Evolutionary conservation across 1,140 invertebrate species (phyloP).

Genomic region (Cyphomyrmex costatus): DNA sequence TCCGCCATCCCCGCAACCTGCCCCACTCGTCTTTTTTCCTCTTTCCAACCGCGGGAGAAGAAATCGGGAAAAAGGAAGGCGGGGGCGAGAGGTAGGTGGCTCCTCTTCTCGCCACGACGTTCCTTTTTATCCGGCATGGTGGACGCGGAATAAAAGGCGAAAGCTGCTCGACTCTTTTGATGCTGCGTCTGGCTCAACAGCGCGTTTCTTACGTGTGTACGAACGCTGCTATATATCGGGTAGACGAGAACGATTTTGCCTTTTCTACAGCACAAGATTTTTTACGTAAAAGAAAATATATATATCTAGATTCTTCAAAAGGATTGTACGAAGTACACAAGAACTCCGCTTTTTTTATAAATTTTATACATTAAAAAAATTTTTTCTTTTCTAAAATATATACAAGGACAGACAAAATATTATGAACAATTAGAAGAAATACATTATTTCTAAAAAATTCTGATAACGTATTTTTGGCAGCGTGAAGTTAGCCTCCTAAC

Average conservation of each 20-base stretch:
- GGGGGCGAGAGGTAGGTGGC: constrained; percentile 38
- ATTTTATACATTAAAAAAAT: not conserved
- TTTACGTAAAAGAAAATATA: constrained; percentile 23
- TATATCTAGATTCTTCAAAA: not conserved
- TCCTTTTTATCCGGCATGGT: constrained; percentile 68
- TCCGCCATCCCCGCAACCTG: constrained; percentile 11
- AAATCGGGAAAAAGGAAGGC: constrained; percentile 43
- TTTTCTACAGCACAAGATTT: constrained; percentile 1
- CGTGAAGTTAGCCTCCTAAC: too few species aligned
- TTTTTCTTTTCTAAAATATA: not conserved
- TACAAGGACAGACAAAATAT: not conserved
- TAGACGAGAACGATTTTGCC: constrained; percentile 17
- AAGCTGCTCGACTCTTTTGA: constrained; percentile 70
- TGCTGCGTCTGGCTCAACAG: constrained; percentile 67
- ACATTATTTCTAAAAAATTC: not conserved
- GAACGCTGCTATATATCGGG: constrained; percentile 48
- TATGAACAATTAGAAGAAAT: too few species aligned
- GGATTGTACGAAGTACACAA: not conserved
- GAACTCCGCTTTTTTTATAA: not conserved
- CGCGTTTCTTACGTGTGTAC: constrained; percentile 59
- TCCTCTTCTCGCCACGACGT: constrained; percentile 50
- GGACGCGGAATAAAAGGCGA: constrained; percentile 72
- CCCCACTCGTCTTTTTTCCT: constrained; percentile 33
- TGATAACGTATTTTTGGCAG: too few species aligned
- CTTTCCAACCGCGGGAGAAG: constrained; percentile 44